These are phyloP conservation scores for Apogon talboti DNA, from an alignment of 2,797 vertebrate species.

Conservation along the genomic window DNA sequence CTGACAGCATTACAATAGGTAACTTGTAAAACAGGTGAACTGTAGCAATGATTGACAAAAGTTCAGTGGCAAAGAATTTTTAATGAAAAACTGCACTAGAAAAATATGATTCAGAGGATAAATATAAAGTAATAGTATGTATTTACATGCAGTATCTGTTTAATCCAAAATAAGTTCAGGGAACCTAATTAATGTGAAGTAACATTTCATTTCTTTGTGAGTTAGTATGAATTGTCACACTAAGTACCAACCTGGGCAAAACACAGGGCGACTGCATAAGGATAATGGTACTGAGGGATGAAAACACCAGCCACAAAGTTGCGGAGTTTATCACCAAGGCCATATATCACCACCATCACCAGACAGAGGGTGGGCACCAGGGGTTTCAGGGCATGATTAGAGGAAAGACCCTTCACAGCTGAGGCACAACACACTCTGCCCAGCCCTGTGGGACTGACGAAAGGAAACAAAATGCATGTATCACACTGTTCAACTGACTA, in stretches of 20 bases:
- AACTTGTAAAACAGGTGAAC: not conserved
- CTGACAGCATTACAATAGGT: not conserved
- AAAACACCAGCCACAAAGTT: slow-evolving; percentile 81
- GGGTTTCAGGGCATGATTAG: slow-evolving; percentile 48
- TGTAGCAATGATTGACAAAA: slow-evolving; percentile 26
- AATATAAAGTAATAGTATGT: no score
- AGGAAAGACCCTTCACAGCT: slow-evolving; percentile 34
- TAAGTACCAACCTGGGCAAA: slow-evolving; percentile 80
- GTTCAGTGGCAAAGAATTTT: not conserved
- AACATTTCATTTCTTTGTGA: no score
- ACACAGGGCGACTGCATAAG: slow-evolving; percentile 75
- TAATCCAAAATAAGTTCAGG: no score
- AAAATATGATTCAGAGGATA: no score
- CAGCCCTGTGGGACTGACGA: slow-evolving; percentile 43
- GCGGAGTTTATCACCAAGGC: slow-evolving; percentile 73
- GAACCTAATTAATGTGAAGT: no score
- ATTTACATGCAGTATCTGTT: no score
- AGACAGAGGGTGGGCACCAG: slow-evolving; percentile 58
- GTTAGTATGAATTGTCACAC: not conserved
- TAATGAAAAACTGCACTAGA: not conserved
- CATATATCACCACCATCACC: slow-evolving; percentile 64
- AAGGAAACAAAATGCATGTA: not conserved
- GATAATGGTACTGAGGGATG: slow-evolving; percentile 85
- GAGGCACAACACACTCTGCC: slow-evolving; percentile 40
- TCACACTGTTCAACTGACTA: not conserved